phyloP scores from a whole-genome alignment of 2,797 vertebrate species.

The Smutsia temminckii region DNA sequence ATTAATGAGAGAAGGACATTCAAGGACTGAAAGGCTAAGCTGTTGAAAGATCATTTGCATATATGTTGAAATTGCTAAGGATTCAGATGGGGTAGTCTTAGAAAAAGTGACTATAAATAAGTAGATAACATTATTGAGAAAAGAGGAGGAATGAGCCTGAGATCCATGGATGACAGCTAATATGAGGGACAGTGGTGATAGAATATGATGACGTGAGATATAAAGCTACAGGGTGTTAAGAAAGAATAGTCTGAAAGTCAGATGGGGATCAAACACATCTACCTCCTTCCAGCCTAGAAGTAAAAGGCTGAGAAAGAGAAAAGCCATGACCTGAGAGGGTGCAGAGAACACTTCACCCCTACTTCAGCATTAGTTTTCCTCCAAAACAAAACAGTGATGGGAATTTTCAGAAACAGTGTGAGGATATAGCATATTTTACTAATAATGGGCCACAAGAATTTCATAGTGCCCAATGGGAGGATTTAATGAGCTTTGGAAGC shows the following conservation, averaged over 20 bases:
- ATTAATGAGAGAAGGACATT: background rate
- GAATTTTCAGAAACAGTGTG: background rate
- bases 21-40: background rate
- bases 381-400: background rate
- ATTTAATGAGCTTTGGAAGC: background rate
- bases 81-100: background rate
- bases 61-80: background rate
- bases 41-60: background rate
- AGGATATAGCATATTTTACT: background rate
- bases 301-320: background rate
- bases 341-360: fast-evolving
- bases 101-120: background rate
- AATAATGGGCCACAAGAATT: background rate
- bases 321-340: background rate
- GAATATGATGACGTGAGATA: background rate
- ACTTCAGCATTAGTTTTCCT: background rate
- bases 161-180: background rate
- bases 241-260: background rate
- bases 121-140: background rate
- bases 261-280: background rate
- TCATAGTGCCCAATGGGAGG: background rate
- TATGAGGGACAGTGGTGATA: background rate
- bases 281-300: background rate
- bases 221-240: background rate
- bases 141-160: background rate